Evolutionary conservation across 2,797 vertebrate genomes (phyloP).

Genomic region (Corythornis leucogaster): DNA sequence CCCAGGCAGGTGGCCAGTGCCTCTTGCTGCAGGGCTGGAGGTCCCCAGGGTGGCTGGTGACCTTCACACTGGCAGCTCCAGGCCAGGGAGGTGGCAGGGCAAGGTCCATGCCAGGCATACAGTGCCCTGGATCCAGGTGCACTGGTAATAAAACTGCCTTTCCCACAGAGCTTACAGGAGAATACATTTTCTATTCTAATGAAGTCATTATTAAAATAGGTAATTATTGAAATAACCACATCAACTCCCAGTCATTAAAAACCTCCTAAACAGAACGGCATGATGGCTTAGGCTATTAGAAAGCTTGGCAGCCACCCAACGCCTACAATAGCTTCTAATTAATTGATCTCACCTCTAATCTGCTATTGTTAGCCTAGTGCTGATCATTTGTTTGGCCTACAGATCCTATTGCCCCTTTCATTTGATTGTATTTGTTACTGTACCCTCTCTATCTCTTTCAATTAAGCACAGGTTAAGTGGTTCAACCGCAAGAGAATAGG

Average conservation of each 20-base stretch:
- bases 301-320: conserved; percentile 85
- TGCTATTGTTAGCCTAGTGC: conserved; percentile 86
- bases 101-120: rapidly evolving
- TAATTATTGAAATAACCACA: conserved; percentile 86
- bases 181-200: conserved; percentile 81
- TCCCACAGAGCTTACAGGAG: conserved; percentile 60
- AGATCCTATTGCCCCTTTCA: conserved; percentile 86
- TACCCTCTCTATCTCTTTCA: conserved; percentile 89
- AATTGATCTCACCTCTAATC: conserved; percentile 90
- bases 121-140: conserved; percentile 13
- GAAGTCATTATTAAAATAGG: conserved; percentile 87
- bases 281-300: conserved; percentile 84
- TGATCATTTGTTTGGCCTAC: conserved; percentile 87
- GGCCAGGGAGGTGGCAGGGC: not conserved
- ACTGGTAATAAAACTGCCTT: conserved; percentile 29
- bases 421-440: conserved; percentile 90
- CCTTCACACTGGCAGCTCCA: not conserved
- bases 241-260: conserved; percentile 86
- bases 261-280: conserved; percentile 81
- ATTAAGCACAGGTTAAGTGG: conserved; percentile 92
- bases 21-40: not conserved
- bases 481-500: conserved; percentile 87
- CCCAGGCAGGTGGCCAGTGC: not conserved
- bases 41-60: rapidly evolving
- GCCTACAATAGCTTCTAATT: conserved; percentile 87